Evolutionary conservation across 92 coral and sea anemone genomes (phyloP).

Genomic region (Palythoa caribaeorum): DNA sequence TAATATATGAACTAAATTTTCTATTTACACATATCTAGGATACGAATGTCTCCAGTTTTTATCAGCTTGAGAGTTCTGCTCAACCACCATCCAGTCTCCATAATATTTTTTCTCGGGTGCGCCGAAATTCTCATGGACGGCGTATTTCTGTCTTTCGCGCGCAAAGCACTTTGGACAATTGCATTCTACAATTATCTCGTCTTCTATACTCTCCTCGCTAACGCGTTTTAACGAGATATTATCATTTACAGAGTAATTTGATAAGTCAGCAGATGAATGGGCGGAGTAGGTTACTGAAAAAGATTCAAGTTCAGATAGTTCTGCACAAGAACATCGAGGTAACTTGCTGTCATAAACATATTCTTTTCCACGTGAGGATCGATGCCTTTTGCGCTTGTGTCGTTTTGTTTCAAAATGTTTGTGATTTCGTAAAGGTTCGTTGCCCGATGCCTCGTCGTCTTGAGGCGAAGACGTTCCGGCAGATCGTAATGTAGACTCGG

Average conservation of each 20-base stretch:
- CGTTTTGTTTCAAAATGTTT: conserved; percentile 48
- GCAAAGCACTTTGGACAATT: conserved; percentile 80
- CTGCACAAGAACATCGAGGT: conserved; percentile 87
- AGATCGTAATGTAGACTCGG: conserved; percentile 91
- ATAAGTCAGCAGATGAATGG: conserved; percentile 67
- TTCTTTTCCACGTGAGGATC: conserved; percentile 44
- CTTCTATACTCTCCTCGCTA: conserved; percentile 57
- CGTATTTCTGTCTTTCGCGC: conserved; percentile 56
- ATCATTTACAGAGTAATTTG: conserved; percentile 24
- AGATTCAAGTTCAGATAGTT: conserved; percentile 75
- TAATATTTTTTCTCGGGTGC: conserved; percentile 86
- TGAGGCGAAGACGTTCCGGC: conserved; percentile 81
- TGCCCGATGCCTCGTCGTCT: conserved; percentile 76
- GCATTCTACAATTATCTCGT: conserved; percentile 46
- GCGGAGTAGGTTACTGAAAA: conserved; percentile 74
- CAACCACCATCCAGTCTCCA: conserved; percentile 87
- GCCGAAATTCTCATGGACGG: conserved; percentile 69
- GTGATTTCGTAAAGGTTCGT: conserved; percentile 66
- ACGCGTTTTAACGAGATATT: conserved; percentile 24
- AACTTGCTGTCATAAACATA: conserved; percentile 73
- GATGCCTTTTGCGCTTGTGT: conserved; percentile 63
- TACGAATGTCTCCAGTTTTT: conserved; percentile 37
- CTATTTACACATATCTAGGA: conserved; percentile 45
- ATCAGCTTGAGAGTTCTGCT: neutral
- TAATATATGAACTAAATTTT: neutral